Evolutionary conservation across 2,797 vertebrate species (phyloP).

Genomic region (Alectoris magna): DNA sequence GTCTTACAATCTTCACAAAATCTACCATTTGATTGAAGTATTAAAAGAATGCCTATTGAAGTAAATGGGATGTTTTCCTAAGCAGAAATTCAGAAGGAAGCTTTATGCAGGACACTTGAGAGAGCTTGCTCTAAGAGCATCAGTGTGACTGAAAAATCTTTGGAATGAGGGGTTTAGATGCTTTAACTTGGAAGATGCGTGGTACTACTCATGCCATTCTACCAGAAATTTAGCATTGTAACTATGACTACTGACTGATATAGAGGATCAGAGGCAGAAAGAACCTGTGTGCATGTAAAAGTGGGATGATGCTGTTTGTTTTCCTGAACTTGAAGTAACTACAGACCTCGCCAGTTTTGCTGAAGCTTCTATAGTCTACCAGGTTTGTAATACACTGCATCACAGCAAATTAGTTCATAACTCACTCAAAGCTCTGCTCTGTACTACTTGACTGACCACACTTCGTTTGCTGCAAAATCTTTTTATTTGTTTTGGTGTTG

Average conservation of each 20-base stretch:
- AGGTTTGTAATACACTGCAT: conserved; percentile 15
- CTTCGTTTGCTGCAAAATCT: conserved; percentile 11
- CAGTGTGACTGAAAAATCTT: not conserved
- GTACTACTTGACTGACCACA: conserved; percentile 11
- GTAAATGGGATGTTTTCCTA: not conserved
- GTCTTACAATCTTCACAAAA: not conserved
- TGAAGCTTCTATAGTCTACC: not conserved
- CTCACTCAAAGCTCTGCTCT: conserved; percentile 36
- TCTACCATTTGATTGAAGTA: not conserved
- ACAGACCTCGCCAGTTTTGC: conserved; percentile 8
- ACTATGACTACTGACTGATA: conserved; percentile 19
- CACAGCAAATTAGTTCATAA: conserved; percentile 51
- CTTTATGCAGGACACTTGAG: not conserved
- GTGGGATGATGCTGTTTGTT: conserved; percentile 24
- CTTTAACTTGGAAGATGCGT: not conserved
- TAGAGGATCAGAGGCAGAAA: not conserved
- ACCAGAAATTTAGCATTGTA: conserved; percentile 40
- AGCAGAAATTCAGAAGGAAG: not conserved
- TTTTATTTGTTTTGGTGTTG: conserved; percentile 12
- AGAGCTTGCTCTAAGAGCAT: not conserved
- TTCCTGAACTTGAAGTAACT: conserved; percentile 32
- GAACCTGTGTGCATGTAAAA: not conserved
- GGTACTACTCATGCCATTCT: not conserved
- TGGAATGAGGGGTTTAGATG: not conserved
- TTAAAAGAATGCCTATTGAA: not conserved